phyloP scores from a whole-genome alignment of 2,888 invertebrate species.

The Apocheima hispidaria region DNA sequence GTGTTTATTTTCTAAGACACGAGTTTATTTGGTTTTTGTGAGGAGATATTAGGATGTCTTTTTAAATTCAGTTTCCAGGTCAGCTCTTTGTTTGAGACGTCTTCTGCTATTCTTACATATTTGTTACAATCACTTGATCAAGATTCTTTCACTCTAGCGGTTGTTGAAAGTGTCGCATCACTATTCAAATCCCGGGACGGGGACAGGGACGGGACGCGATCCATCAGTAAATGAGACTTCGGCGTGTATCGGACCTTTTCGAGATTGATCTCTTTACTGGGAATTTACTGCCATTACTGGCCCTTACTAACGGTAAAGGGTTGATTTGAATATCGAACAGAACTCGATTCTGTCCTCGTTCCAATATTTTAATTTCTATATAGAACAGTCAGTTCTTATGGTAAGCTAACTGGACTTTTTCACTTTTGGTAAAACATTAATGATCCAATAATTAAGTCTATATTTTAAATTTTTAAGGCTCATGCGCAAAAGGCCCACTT shows the following conservation, averaged over 20 bases:
- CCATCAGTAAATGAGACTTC: slow-evolving; percentile 62
- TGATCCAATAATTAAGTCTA: too few relatives aligned
- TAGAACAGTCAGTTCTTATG: too few relatives aligned
- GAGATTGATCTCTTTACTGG: slow-evolving; percentile 64
- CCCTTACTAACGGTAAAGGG: slow-evolving; percentile 38
- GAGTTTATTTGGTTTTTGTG: too few relatives aligned
- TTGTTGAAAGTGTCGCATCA: slow-evolving; percentile 33
- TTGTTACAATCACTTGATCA: slow-evolving; percentile 9
- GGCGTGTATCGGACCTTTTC: slow-evolving; percentile 57
- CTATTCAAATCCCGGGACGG: slow-evolving; percentile 38
- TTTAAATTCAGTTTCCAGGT: too few relatives aligned
- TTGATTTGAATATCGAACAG: slow-evolving; percentile 19
- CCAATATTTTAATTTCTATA: background rate
- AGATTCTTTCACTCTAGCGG: slow-evolving; percentile 3
- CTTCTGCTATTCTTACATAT: background rate
- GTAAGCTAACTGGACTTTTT: too few relatives aligned
- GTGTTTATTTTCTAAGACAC: too few relatives aligned
- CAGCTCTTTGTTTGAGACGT: background rate
- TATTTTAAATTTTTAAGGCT: too few relatives aligned
- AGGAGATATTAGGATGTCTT: too few relatives aligned
- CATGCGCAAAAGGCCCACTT: too few relatives aligned
- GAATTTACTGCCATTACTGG: slow-evolving; percentile 49
- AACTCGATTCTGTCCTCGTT: background rate
- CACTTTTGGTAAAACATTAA: too few relatives aligned
- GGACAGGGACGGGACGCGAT: slow-evolving; percentile 44